Conservation (phyloP, 2,888 invertebrate genomes). For the Pristionchus fissidentatus region DNA sequence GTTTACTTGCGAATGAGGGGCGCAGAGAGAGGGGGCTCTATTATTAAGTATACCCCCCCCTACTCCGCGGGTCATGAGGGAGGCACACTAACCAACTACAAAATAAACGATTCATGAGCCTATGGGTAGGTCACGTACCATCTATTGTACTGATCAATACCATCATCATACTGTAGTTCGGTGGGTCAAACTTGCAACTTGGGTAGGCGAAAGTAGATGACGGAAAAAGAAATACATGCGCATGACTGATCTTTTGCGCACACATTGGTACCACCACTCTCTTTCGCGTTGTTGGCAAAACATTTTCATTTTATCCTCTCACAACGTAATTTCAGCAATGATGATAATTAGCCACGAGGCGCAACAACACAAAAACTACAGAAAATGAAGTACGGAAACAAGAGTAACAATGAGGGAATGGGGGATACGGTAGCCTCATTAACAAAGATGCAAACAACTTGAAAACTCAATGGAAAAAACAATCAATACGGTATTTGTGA, state of each 20-base stretch:
- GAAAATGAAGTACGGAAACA: no score
- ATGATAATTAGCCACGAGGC: slow-evolving; percentile 36
- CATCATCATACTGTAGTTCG: no score
- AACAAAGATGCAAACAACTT: slow-evolving; percentile 10
- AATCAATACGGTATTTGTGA: no score
- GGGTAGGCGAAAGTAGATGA: neutral
- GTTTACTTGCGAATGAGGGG: slow-evolving; percentile 34
- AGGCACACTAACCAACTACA: no score
- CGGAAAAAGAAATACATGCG: slow-evolving; percentile 4
- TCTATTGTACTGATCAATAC: no score
- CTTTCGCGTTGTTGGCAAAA: neutral
- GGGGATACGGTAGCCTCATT: neutral
- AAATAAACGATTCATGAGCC: no score
- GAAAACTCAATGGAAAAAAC: neutral
- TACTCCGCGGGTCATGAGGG: no score
- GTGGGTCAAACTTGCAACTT: no score
- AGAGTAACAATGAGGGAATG: no score
- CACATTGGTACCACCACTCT: neutral
- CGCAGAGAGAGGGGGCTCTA: no score
- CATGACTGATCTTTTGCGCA: slow-evolving; percentile 40
- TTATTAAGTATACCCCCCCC: slow-evolving; percentile 12
- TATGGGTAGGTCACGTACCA: no score
- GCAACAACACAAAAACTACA: no score
- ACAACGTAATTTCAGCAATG: neutral
- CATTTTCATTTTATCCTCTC: slow-evolving; percentile 19